Conservation (phyloP, 1,140 invertebrate genomes). For the Bombus picipes region DNA sequence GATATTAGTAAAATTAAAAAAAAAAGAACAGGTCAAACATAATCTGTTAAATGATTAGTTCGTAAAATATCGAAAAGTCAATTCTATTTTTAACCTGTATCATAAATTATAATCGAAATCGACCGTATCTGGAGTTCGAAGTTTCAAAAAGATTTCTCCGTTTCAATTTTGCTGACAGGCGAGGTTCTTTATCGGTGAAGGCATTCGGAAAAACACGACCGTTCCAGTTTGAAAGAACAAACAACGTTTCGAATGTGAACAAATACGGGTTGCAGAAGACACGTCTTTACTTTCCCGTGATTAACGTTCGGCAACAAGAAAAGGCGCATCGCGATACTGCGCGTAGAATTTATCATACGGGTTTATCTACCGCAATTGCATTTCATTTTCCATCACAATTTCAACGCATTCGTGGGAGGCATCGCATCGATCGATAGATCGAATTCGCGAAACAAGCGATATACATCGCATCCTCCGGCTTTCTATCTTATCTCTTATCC, state of each 20-base stretch:
- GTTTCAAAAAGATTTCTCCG: not conserved
- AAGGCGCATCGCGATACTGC: not conserved
- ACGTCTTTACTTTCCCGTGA: slow-evolving; percentile 32
- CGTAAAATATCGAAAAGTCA: no score
- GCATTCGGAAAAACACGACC: not conserved
- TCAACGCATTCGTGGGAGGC: not conserved
- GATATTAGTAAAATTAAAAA: no score
- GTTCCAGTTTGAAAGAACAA: slow-evolving; percentile 13
- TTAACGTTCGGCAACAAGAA: slow-evolving; percentile 32
- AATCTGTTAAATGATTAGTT: no score
- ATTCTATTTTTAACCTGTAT: no score
- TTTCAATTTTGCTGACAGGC: no score
- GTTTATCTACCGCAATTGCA: not conserved
- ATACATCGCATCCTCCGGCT: not conserved
- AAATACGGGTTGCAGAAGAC: slow-evolving; percentile 5
- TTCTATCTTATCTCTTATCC: not conserved
- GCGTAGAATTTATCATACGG: slow-evolving; percentile 3
- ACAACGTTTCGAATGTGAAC: slow-evolving; percentile 15
- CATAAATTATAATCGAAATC: no score
- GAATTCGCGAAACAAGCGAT: not conserved
- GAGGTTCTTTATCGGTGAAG: not conserved
- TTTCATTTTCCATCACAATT: not conserved
- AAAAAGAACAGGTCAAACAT: no score
- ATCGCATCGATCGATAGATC: not conserved
- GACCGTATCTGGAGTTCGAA: no score